These are phyloP conservation scores for Stenodera caucasica DNA, from an alignment of 2,888 invertebrate species.

Conservation along the genomic window DNA sequence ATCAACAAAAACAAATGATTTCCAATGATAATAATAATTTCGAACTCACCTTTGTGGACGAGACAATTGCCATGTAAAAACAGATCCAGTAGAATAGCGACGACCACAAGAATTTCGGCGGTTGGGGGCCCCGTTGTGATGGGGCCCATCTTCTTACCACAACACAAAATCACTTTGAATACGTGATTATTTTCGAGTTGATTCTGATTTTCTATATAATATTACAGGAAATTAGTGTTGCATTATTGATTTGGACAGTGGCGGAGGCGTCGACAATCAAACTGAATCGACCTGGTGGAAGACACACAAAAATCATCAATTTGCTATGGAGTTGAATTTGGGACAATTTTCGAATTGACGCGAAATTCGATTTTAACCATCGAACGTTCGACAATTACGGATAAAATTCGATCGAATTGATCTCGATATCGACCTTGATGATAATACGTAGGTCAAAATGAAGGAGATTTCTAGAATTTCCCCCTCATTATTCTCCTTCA, in stretches of 20 bases:
- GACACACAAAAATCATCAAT: not conserved
- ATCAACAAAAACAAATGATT: too few species aligned
- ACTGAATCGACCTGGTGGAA: not conserved
- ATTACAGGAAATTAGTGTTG: not conserved
- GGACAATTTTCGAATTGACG: too few species aligned
- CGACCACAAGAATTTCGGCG: not conserved
- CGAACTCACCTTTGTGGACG: not conserved
- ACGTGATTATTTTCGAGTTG: too few species aligned
- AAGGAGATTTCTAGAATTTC: slow-evolving; percentile 4
- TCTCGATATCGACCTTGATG: slow-evolving; percentile 5
- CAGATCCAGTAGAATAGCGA: not conserved
- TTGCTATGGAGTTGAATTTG: too few species aligned
- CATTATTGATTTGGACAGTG: not conserved
- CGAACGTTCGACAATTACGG: not conserved
- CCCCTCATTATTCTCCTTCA: not conserved
- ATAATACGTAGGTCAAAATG: slow-evolving; percentile 3
- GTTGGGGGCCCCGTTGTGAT: not conserved
- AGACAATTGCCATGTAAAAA: not conserved
- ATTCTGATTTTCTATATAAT: too few species aligned
- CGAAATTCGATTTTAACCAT: too few species aligned
- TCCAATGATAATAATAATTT: too few species aligned
- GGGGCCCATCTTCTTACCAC: not conserved
- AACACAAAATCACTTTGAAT: not conserved
- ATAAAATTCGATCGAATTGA: not conserved
- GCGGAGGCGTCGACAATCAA: not conserved